These are phyloP conservation scores for Mellivora capensis DNA, from an alignment of 2,113 vertebrate genomes.

Conservation along the genomic window DNA sequence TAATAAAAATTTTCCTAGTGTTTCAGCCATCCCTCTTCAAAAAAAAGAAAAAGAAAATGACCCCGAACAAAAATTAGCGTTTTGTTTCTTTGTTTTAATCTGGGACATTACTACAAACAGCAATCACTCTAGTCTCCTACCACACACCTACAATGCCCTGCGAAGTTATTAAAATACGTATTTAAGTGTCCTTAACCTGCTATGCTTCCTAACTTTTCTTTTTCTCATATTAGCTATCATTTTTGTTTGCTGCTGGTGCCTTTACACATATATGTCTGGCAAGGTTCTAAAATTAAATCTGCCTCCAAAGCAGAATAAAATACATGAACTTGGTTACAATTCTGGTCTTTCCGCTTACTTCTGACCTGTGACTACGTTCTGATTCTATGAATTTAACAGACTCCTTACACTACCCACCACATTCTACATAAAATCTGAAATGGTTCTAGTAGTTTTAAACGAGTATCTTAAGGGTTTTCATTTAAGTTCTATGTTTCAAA, in stretches of 20 bases:
- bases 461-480: constrained; percentile 55
- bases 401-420: neutral
- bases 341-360: constrained; percentile 33
- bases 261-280: neutral
- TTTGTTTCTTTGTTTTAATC: neutral
- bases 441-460: constrained; percentile 53
- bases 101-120: neutral
- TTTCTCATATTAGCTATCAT: neutral
- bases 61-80: neutral
- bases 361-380: constrained; percentile 28
- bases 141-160: neutral
- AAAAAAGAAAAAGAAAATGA: neutral
- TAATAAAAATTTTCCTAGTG: neutral
- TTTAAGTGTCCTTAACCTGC: neutral
- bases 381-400: constrained; percentile 12
- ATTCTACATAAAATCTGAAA: constrained; percentile 32
- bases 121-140: neutral
- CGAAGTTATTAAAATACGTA: neutral
- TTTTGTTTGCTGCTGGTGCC: neutral
- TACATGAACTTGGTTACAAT: neutral
- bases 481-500: constrained; percentile 54
- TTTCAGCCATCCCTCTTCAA: neutral
- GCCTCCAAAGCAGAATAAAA: constrained; percentile 47
- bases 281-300: constrained; percentile 20
- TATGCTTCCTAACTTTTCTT: neutral